phyloP scores from a whole-genome alignment of 2,797 vertebrate genomes.

The Molossus molossus region DNA sequence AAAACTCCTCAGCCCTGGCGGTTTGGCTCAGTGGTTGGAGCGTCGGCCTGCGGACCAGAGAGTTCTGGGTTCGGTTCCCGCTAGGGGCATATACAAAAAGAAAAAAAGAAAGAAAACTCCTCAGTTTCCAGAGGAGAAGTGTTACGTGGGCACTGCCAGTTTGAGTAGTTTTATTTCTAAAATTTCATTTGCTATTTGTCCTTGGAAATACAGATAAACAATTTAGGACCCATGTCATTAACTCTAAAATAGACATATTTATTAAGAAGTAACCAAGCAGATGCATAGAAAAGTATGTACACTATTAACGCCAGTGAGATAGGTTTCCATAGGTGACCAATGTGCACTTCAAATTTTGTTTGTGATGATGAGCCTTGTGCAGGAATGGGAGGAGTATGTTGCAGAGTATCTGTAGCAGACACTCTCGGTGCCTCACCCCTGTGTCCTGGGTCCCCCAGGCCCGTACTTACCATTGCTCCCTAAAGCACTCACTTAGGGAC shows the following conservation, averaged over 20 bases:
- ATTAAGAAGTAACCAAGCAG: constrained; percentile 17
- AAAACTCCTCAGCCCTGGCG: background rate
- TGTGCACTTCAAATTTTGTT: background rate
- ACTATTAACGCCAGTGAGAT: background rate
- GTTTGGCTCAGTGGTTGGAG: too few species aligned
- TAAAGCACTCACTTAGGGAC: background rate
- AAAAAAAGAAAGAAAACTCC: background rate
- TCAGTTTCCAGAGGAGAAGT: background rate
- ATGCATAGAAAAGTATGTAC: background rate
- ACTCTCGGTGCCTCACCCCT: background rate
- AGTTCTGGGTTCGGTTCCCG: too few species aligned
- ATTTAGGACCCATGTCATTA: background rate
- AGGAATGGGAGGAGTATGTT: background rate
- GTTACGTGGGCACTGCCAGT: background rate
- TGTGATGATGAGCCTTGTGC: background rate
- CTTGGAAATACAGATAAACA: background rate
- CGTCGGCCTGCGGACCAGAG: too few species aligned
- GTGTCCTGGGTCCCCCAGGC: background rate
- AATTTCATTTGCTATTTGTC: background rate
- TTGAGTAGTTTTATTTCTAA: background rate
- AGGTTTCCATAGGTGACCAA: background rate
- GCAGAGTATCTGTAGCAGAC: background rate
- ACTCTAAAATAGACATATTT: background rate
- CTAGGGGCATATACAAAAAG: too few species aligned
- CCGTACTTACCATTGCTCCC: background rate